These are phyloP conservation scores for Toxotes chatareus DNA, from an alignment of 2,113 vertebrate genomes.

Conservation along the genomic window DNA sequence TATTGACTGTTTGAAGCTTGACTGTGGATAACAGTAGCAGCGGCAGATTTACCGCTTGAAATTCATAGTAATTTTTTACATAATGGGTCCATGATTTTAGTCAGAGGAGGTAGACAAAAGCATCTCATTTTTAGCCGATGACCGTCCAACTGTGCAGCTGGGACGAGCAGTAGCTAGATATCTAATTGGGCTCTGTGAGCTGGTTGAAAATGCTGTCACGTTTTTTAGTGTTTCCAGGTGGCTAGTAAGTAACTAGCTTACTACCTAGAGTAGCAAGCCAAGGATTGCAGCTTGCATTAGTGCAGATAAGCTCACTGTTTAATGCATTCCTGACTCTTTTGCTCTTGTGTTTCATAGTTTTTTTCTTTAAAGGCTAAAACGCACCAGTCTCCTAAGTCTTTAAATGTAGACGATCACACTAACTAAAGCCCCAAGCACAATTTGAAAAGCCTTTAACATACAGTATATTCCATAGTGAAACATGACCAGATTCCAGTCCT, in stretches of 20 bases:
- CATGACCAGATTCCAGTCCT: neutral
- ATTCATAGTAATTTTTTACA: neutral
- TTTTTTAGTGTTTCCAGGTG: neutral
- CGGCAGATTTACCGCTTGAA: neutral
- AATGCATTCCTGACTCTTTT: neutral
- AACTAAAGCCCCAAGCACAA: too few relatives aligned
- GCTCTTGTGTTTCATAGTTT: neutral
- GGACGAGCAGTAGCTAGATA: neutral
- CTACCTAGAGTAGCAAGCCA: neutral
- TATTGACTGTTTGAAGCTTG: neutral
- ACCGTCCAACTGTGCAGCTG: neutral
- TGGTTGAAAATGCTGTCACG: neutral
- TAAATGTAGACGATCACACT: neutral
- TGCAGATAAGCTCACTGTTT: neutral
- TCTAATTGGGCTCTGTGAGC: too few relatives aligned
- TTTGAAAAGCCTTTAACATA: neutral
- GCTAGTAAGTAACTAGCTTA: too few relatives aligned
- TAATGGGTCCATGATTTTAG: neutral
- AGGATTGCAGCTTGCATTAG: too few relatives aligned
- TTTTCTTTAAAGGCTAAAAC: neutral
- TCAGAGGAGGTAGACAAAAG: neutral
- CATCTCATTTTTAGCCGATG: neutral
- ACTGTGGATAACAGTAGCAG: neutral
- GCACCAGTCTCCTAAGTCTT: neutral
- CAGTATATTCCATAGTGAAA: constrained; percentile 11